Conservation (phyloP, 2,797 vertebrate genomes). For the Diplodus puntazzo region DNA sequence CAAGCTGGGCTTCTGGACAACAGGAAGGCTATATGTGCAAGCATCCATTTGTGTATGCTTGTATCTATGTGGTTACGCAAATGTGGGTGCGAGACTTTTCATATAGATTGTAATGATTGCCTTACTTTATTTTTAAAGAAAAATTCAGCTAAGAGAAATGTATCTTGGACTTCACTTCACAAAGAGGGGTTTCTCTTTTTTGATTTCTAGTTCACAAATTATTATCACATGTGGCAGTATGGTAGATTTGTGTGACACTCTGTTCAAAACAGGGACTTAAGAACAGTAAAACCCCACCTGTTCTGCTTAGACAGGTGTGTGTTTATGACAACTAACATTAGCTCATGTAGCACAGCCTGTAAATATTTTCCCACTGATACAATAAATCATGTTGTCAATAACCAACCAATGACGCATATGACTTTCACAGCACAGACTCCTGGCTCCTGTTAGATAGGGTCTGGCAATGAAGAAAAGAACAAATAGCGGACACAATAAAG, state of each 20-base stretch:
- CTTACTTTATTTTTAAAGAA: not conserved
- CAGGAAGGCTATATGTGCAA: not conserved
- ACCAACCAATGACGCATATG: constrained; percentile 10
- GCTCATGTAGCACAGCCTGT: constrained; percentile 53
- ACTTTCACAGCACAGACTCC: constrained; percentile 23
- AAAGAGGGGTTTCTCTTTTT: not conserved
- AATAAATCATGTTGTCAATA: constrained; percentile 54
- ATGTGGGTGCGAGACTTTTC: not conserved
- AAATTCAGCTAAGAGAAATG: not conserved
- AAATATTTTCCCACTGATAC: constrained; percentile 60
- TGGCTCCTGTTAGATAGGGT: constrained; percentile 17
- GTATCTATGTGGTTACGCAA: not conserved
- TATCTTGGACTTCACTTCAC: not conserved
- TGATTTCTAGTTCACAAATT: not conserved
- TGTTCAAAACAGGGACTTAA: constrained; percentile 19
- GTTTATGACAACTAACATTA: constrained; percentile 82
- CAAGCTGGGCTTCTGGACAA: constrained; percentile 14
- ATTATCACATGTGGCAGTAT: not conserved
- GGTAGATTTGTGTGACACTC: constrained; percentile 8
- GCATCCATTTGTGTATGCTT: not conserved
- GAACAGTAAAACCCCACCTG: constrained; percentile 72
- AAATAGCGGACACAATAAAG: constrained; percentile 4
- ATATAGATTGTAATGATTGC: not conserved
- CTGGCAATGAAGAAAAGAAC: constrained; percentile 6
- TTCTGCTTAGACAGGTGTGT: constrained; percentile 74